Conservation (phyloP, 2,888 invertebrate species). For the Elysia crispata region DNA sequence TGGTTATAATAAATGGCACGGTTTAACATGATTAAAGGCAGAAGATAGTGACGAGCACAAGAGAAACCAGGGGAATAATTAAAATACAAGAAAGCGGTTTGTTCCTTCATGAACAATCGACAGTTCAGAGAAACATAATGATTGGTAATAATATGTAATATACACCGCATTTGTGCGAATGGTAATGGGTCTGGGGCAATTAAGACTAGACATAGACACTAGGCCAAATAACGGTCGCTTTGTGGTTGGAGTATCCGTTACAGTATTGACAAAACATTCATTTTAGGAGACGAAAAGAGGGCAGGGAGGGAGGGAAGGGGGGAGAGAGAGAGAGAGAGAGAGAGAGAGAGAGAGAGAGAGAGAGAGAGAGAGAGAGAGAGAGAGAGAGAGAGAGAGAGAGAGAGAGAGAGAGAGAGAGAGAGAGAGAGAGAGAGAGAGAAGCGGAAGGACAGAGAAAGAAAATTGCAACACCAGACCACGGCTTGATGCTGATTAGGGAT, state of each 20-base stretch:
- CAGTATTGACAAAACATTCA: neutral
- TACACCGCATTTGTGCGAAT: no score
- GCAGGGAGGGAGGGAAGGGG: neutral
- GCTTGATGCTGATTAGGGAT: neutral
- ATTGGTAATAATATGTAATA: no score
- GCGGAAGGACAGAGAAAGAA: neutral
- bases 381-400: neutral
- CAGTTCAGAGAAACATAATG: no score
- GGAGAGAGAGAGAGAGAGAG: slow-evolving; percentile 35
- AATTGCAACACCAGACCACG: neutral
- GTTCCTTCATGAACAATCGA: neutral
- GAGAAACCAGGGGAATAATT: neutral
- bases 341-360: slow-evolving; percentile 22
- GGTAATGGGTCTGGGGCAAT: no score
- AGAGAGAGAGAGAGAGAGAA: slow-evolving; percentile 19
- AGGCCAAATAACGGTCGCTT: no score
- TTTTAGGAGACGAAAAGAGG: neutral
- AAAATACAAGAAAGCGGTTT: no score
- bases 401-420: slow-evolving; percentile 18
- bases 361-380: slow-evolving; percentile 9
- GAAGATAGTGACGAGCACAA: neutral
- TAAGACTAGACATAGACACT: no score
- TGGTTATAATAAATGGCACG: no score
- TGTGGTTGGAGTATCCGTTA: no score
- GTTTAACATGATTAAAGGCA: no score